Percentiles rank a stretch among this genome's conserved stretches.
Conservation (phyloP, 2,113 vertebrate genomes). For the Nyctereutes procyonoides region DNA sequence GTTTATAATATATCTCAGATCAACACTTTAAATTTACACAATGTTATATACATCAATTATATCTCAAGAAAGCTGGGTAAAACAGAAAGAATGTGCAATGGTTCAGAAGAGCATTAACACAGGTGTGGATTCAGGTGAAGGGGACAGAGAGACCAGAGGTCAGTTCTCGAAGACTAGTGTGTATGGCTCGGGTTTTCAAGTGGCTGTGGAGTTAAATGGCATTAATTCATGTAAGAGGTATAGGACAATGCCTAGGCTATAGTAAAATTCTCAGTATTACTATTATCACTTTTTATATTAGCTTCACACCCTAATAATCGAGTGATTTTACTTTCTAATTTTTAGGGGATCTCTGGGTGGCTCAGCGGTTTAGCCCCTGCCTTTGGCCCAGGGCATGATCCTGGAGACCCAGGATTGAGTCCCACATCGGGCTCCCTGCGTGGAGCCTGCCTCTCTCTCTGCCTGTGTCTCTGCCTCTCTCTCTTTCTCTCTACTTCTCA, state of each 20-base stretch:
- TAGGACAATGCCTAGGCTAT: background rate
- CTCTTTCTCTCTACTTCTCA: too few relatives aligned
- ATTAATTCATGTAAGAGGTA: too few relatives aligned
- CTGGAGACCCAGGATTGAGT: too few relatives aligned
- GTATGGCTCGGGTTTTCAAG: background rate
- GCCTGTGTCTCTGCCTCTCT: too few relatives aligned
- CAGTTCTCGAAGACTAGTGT: background rate
- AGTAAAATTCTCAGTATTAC: background rate
- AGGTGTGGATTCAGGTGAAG: background rate
- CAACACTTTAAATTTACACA: background rate
- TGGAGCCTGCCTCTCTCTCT: too few relatives aligned
- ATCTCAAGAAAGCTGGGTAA: background rate
- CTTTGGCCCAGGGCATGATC: too few relatives aligned
- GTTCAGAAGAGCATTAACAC: background rate
- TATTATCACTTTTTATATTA: background rate
- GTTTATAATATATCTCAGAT: background rate
- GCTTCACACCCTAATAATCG: background rate
- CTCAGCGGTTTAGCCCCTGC: too few relatives aligned
- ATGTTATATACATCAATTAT: background rate
- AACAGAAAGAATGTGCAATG: background rate
- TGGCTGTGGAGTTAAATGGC: background rate
- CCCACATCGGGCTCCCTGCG: too few relatives aligned
- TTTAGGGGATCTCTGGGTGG: too few relatives aligned
- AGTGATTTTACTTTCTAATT: background rate
- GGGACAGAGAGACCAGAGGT: background rate